Evolutionary conservation across 2,113 vertebrate species (phyloP).

Genomic region (Cnemophilus loriae): DNA sequence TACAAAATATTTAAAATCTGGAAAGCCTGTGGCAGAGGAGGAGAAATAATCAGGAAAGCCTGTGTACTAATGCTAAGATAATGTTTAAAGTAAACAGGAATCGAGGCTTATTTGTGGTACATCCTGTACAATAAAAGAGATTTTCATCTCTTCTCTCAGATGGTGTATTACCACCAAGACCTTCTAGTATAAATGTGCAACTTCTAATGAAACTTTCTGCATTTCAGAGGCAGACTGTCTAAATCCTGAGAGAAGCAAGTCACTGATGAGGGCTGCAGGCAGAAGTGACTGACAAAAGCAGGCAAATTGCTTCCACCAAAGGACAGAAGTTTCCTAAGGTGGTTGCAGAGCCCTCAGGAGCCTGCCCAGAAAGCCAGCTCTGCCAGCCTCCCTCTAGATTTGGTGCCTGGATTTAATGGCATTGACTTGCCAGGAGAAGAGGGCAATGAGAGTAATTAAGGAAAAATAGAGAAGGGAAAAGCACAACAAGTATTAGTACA

Average conservation of each 20-base stretch:
- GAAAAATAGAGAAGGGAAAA: background rate
- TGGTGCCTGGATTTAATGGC: background rate
- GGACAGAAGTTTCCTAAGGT: background rate
- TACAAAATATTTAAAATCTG: background rate
- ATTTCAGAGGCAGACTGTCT: background rate
- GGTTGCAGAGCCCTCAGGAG: background rate
- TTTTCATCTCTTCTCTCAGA: no score
- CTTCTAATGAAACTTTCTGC: background rate
- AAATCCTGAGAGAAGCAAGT: background rate
- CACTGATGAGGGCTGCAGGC: background rate
- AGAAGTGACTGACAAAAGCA: background rate
- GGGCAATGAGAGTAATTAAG: background rate
- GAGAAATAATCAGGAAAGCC: conserved; percentile 9
- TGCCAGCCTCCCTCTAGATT: background rate
- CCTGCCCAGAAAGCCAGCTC: background rate
- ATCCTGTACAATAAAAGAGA: conserved; percentile 29
- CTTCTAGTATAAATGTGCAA: background rate
- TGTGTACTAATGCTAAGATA: background rate
- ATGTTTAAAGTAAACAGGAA: conserved; percentile 51
- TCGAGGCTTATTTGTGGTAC: background rate
- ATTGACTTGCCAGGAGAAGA: background rate
- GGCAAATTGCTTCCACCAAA: background rate
- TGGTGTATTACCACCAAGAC: background rate
- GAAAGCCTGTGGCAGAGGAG: background rate
- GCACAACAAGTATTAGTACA: background rate